These are phyloP conservation scores for Hydrolagus colliei DNA, from an alignment of 2,797 vertebrate genomes.

Conservation along the genomic window DNA sequence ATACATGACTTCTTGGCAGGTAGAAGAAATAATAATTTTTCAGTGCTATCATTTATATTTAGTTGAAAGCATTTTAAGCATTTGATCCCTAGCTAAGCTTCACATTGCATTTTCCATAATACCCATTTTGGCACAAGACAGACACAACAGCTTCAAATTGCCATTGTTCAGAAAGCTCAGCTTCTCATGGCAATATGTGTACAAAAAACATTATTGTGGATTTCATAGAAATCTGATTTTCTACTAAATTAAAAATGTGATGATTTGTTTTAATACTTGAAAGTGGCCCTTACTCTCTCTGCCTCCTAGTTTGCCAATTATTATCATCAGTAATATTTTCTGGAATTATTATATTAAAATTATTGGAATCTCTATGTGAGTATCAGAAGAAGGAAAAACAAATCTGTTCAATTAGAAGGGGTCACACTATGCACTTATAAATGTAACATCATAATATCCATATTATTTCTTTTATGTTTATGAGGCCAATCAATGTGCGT, in stretches of 20 bases:
- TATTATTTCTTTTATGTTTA: neutral
- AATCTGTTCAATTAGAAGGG: neutral
- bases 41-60: neutral
- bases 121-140: neutral
- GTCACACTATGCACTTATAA: neutral
- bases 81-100: neutral
- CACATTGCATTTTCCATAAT: neutral
- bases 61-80: neutral
- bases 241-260: neutral
- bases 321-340: neutral
- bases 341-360: neutral
- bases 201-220: neutral
- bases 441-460: neutral
- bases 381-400: neutral
- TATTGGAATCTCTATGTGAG: neutral
- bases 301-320: neutral
- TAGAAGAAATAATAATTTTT: neutral
- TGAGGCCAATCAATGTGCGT: neutral
- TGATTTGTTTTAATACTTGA: neutral
- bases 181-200: neutral
- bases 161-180: neutral
- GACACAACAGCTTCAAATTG: neutral
- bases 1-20: constrained; percentile 2
- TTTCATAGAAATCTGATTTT: neutral
- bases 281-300: neutral